Base-by-base conservation (phyloP, 2,113 vertebrate species). In the Sphyrna mokarran region DNA sequence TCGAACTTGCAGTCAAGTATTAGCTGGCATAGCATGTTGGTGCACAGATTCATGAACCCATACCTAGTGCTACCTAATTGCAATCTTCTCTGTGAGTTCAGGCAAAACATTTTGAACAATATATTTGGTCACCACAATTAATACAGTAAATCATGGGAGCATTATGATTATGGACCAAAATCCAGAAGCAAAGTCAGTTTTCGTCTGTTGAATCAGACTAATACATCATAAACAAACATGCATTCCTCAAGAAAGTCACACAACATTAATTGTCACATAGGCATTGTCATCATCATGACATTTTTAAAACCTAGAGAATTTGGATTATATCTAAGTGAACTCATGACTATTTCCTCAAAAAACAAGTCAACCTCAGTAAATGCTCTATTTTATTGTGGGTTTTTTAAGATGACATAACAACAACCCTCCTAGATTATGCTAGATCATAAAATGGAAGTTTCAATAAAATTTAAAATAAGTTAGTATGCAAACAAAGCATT, bases 1-100 rank as follows among this genome's bases (percentile, higher is more conserved):
- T 54, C 26, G 8, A 95, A 95, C 94, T 76, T 95, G 94, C 40
- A 54, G 94, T 68, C 69, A 95, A 95, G 6, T 29, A 95, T 76
- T 95, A 11, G 5, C 40, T 76, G 40, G 69, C 37, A 72, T 37
- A 95, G 76, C 23, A 95, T 54, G 94, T 13, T 48, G 3, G 26
- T 72, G 23, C 68, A 43, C 29, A 76, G 61, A 61, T 66, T 8
- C 16, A 22, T 66, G 33, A 33, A 91, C n/a, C 43, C 48, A 90
- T 61, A 90, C 20, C 37, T 40, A 20, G 37, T 22, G 78, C 37
- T 83, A 83, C 33, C 54, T 90, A 90, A 90, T 29, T 37, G 26
- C 33, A 63, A 91, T 91, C 29, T 23, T 43, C 43, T 26, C 48
- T 91, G n/a, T 40, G 11, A 91, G 58, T 61, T 14, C 33, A n/a